A percentile compares a stretch with the other conserved stretches of the same genome.
phyloP scores from a whole-genome alignment of 2,113 vertebrate genomes.

The Platysteira castanea region DNA sequence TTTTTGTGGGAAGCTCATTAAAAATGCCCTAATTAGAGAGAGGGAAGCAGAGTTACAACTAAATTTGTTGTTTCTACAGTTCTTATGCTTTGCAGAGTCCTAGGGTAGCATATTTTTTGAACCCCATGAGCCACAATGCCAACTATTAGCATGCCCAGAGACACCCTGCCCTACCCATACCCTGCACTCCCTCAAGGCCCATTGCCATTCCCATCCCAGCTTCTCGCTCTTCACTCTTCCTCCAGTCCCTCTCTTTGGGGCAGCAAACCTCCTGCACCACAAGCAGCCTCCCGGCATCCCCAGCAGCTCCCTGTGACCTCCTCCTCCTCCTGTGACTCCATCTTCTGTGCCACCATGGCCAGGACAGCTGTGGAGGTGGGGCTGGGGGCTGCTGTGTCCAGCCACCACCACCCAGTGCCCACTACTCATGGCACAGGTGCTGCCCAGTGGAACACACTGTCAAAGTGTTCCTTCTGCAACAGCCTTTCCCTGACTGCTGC shows the following conservation, averaged over 20 bases:
- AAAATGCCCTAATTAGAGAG: not conserved
- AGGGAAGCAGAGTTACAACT: not conserved
- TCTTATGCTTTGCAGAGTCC: not conserved
- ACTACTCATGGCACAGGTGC: fast-evolving
- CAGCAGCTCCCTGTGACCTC: not conserved
- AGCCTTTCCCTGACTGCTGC: not conserved
- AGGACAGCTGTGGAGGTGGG: not conserved
- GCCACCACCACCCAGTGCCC: not conserved
- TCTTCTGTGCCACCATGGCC: fast-evolving
- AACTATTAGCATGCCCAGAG: not conserved
- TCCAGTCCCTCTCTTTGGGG: not conserved
- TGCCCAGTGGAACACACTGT: fast-evolving
- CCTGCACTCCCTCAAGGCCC: not conserved
- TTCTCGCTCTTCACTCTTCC: not conserved
- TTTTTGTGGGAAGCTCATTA: not conserved
- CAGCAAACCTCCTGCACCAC: not conserved
- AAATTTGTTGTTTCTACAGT: not conserved
- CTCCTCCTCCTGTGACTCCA: not conserved
- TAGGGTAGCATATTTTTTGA: not conserved
- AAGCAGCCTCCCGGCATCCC: not conserved
- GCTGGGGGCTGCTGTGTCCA: not conserved
- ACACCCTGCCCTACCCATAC: not conserved
- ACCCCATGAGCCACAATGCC: not conserved
- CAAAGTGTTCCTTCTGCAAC: not conserved
- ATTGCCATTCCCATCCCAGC: fast-evolving